Base-by-base conservation (phyloP, 2,113 vertebrate genomes). In the Amia ocellicauda region DNA sequence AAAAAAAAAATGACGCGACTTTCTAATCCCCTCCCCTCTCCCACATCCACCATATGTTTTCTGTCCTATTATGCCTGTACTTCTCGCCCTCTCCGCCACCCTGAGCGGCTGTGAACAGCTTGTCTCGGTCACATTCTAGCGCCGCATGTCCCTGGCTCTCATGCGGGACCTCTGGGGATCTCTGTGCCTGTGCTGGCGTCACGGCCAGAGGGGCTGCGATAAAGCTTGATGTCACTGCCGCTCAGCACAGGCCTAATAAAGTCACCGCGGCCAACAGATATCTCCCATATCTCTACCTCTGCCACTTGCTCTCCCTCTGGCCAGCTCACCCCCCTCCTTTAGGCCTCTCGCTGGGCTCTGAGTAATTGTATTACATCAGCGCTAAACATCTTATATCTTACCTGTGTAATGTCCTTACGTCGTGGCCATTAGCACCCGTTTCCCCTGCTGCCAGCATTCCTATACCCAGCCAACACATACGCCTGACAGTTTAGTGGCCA, bases 331-430 rank as follows among this genome's bases (percentile, higher is more conserved):
- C 1, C 73, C 67, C 23, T n/a, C n/a, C n/a, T n/a, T n/a, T 11
- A 43, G 52, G 69, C 61, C 62, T 69, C 11, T 40, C 58, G 76
- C 54, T 54, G 19, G 10, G 50, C 66, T 76, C 60, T 70, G 61
- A n/a, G 52, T 76, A 72, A 79, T 36, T 70, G 65, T 40, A 64
- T 72, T 74, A 55, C 60, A 67, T 69, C 73, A 77, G 0, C 28
- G 62, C 69, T 62, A 31, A 75, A 69, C 58, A 54, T 69, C 74
- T 78, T 72, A 69, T 55, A 54, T 69, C 74, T 78, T 72, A 77
- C 53, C 74, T 69, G 13, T 68, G 52, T 50, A 2, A 58, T 57
- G 45, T 64, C 71, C 64, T 0, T 7, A 70, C 63, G 40, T 36
- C 0, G 17, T 50, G 71, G 49, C 63, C 68, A 56, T 41, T 58